Percentiles rank a stretch among this genome's conserved stretches.
phyloP scores from a whole-genome alignment of 2,113 vertebrate genomes.

The Campylomormyrus numenius region DNA sequence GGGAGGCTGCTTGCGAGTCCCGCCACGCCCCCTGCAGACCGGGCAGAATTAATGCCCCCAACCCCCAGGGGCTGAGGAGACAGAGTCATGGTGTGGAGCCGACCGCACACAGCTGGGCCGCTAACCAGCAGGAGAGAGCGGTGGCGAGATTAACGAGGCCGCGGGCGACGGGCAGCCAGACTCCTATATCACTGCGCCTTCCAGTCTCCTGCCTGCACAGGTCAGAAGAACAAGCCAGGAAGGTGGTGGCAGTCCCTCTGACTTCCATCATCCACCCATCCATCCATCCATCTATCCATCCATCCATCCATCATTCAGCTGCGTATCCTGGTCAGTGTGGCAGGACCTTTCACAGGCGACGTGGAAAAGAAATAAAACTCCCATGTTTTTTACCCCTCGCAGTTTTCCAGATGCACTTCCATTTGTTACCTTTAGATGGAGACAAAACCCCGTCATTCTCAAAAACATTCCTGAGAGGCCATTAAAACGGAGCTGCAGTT shows the following conservation, averaged over 20 bases:
- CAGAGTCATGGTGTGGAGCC: slow-evolving; percentile 58
- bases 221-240: not conserved
- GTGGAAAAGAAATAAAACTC: not conserved
- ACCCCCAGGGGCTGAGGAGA: slow-evolving; percentile 31
- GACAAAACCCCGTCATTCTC: slow-evolving; percentile 44
- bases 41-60: slow-evolving; percentile 31
- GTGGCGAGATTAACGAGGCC: slow-evolving; percentile 50
- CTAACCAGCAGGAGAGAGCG: slow-evolving; percentile 33
- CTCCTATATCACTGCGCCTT: not conserved
- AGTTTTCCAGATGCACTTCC: slow-evolving; percentile 38
- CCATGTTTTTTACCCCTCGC: not conserved
- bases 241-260: not conserved
- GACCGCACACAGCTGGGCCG: slow-evolving; percentile 65
- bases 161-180: slow-evolving; percentile 33
- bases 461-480: not conserved
- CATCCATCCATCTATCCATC: not conserved
- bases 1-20: not conserved
- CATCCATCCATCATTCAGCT: not conserved
- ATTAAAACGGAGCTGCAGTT: not conserved
- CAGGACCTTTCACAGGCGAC: not conserved
- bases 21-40: not conserved
- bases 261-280: not conserved
- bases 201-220: not conserved
- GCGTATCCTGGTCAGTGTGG: not conserved
- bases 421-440: slow-evolving; percentile 51